These are phyloP conservation scores for Aptenodytes forsteri DNA, from an alignment of 2,113 vertebrate species.

Conservation along the genomic window DNA sequence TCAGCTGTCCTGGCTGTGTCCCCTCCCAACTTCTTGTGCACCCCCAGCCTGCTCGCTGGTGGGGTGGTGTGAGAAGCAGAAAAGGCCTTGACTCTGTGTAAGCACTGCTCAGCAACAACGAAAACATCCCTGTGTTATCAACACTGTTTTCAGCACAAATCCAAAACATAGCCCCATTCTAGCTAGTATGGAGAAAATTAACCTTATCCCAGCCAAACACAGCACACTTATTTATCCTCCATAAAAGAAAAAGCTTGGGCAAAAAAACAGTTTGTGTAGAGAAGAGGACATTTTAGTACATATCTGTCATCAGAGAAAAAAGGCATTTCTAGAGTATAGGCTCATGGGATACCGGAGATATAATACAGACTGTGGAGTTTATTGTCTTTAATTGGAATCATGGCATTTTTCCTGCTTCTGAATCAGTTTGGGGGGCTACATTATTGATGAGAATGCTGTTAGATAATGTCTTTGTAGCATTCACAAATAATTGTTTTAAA, in stretches of 20 bases:
- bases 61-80: no score
- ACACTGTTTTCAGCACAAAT: no score
- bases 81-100: no score
- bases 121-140: no score
- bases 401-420: not conserved
- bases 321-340: not conserved
- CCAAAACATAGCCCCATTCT: no score
- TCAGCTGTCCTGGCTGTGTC: no score
- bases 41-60: no score
- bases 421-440: not conserved
- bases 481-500: constrained; percentile 71
- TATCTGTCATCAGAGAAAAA: not conserved
- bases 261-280: constrained; percentile 29
- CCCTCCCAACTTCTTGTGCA: no score
- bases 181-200: no score
- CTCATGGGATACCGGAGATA: constrained; percentile 16
- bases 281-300: constrained; percentile 30
- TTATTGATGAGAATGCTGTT: constrained; percentile 49
- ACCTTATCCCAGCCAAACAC: no score
- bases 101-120: no score
- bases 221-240: constrained; percentile 32
- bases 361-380: not conserved
- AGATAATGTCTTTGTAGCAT: constrained; percentile 44
- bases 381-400: constrained; percentile 45
- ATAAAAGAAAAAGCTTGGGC: constrained; percentile 45